phyloP scores from a whole-genome alignment of 2,888 invertebrate genomes.

The Hydraecia micacea region DNA sequence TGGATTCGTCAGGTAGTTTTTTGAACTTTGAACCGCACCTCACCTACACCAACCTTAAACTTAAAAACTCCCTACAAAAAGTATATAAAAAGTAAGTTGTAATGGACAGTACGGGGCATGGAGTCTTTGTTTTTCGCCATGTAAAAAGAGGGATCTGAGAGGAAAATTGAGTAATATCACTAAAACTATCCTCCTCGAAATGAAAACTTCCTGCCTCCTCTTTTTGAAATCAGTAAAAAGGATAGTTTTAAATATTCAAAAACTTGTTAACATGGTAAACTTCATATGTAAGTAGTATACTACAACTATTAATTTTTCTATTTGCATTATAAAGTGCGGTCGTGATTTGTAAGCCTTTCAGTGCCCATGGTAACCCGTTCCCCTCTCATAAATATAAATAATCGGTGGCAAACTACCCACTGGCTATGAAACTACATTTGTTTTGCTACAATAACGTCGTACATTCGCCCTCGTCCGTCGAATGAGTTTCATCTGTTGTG shows the following conservation, averaged over 20 bases:
- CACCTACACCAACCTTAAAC: neutral
- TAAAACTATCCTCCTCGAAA: neutral
- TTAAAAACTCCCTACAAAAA: neutral
- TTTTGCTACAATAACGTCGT: constrained; percentile 9
- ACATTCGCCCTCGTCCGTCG: neutral
- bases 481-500: neutral
- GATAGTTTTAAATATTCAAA: neutral
- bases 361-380: neutral
- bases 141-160: neutral
- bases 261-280: neutral
- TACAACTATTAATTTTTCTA: neutral
- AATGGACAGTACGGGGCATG: neutral
- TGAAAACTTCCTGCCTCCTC: neutral
- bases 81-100: neutral
- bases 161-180: neutral
- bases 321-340: neutral
- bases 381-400: neutral
- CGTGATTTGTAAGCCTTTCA: neutral
- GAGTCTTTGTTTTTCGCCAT: neutral
- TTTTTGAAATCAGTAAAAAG: neutral
- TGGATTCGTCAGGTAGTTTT: neutral
- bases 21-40: neutral
- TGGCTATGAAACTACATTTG: neutral
- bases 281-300: neutral
- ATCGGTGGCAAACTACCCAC: constrained; percentile 8